A percentile compares a stretch with the other conserved stretches of the same genome.
Conservation (phyloP, 2,797 vertebrate species). For the Sebastes taczanowskii region DNA sequence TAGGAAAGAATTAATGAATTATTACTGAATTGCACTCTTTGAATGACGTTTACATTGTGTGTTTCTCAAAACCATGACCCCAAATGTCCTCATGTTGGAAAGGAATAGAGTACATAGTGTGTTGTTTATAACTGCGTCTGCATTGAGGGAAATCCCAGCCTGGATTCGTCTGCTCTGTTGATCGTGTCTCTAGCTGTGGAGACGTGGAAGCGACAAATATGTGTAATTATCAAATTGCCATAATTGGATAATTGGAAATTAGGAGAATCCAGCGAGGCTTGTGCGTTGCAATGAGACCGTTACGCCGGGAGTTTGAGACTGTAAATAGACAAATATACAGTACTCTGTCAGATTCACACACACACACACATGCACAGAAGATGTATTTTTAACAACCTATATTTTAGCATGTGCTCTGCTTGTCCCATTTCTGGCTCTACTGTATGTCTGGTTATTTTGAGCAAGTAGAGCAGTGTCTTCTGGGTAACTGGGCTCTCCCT, state of each 20-base stretch:
- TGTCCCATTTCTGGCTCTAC: constrained; percentile 16
- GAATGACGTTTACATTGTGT: not conserved
- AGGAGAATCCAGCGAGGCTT: not conserved
- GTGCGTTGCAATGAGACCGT: not conserved
- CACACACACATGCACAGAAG: not conserved
- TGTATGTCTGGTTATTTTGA: constrained; percentile 56
- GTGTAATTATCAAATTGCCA: constrained; percentile 53
- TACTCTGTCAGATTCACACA: not conserved
- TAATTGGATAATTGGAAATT: constrained; percentile 40
- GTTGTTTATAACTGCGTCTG: not conserved
- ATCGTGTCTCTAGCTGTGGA: not conserved
- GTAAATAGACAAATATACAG: constrained; percentile 1
- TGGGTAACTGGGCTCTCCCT: constrained; percentile 17
- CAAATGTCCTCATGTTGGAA: not conserved
- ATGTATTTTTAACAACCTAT: constrained; percentile 24
- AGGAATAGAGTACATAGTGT: not conserved
- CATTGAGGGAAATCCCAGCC: not conserved
- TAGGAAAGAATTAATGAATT: not conserved
- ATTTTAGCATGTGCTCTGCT: constrained; percentile 5
- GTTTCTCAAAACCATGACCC: not conserved
- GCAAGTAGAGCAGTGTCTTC: constrained; percentile 46
- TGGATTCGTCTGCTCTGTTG: not conserved
- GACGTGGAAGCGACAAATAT: constrained; percentile 20
- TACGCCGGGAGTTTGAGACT: not conserved
- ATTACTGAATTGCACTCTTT: too few species aligned